Base-by-base conservation (phyloP, 2,888 invertebrate genomes). In the Eumacrocentrus americanus region DNA sequence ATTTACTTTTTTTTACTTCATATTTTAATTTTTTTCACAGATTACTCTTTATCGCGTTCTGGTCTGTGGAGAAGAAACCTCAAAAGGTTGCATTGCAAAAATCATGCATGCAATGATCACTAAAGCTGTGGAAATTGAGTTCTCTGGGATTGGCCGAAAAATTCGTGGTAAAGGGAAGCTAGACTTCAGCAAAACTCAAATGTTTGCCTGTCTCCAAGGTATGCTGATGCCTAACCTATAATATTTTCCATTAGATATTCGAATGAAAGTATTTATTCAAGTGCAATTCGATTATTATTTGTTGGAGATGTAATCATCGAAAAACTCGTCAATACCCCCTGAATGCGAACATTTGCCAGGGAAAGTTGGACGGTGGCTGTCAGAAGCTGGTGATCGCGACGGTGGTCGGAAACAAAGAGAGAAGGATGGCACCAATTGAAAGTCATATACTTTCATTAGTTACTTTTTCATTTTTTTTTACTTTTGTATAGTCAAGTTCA, bases 41-140 rank as follows among this genome's bases (percentile, higher is more conserved):
- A 55, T 55, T 38, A 38, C 55, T 34, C 50, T 60, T 35, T 60
- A 60, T 50, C 55, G 60, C 9, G 38, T 44, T 22, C 20, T 60
- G 44, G 51, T 60, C 9, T 38, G 55, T 42, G 60, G 60, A 22
- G 42, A 48, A 60, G 25, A 34, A 18, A 9, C 4, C 20, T 42
- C 44, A 23, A 56, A 57, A 38, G 52, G 22, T 29, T 57, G 51
- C 29, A 56, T 61, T 14, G 6, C 29, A 0, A 61, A 61, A 18
- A 57, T 57, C 3, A 61, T 61, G 56, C 4, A 12, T 1, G 51
- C 61, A 52, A 61, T 56, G 12, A 16, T 61, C 6, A 44, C 47
- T 1, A 52, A 57, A 57, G 22, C 35, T 25, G 61, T 61, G 1
- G 46, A 61, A 14, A 14, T 25, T 6, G 35, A 57, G 22, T 61